phyloP scores from a whole-genome alignment of 2,888 invertebrate genomes.

The Polyommatus iphigenia region DNA sequence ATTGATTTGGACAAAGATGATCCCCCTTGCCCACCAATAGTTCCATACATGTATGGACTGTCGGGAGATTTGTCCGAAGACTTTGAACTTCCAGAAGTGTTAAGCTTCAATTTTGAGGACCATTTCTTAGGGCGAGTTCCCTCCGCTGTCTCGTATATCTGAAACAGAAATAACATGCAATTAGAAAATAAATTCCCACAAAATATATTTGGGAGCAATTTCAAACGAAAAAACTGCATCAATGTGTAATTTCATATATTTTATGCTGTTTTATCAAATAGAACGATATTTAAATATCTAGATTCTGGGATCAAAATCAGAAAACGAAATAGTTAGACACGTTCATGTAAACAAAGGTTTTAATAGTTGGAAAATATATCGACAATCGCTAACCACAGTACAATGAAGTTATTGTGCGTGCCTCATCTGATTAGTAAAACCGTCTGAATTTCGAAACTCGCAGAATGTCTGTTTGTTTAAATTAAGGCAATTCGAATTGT shows the following conservation, averaged over 20 bases:
- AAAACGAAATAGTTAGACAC: background rate
- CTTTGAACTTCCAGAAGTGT: slow-evolving; percentile 70
- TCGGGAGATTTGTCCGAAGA: slow-evolving; percentile 73
- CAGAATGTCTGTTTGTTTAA: slow-evolving; percentile 38
- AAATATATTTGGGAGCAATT: background rate
- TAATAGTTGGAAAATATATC: background rate
- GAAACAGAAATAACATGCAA: slow-evolving; percentile 50
- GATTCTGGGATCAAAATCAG: background rate
- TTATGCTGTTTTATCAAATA: too few species aligned
- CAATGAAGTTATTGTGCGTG: slow-evolving; percentile 41
- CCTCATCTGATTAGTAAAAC: slow-evolving; percentile 43
- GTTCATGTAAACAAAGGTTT: background rate
- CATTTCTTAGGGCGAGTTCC: slow-evolving; percentile 83
- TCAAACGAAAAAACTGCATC: too few species aligned
- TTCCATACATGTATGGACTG: slow-evolving; percentile 73
- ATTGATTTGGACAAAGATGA: slow-evolving; percentile 90
- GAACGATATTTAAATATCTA: too few species aligned
- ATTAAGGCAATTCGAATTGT: slow-evolving; percentile 38
- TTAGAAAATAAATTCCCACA: background rate
- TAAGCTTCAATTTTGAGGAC: slow-evolving; percentile 85
- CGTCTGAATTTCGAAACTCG: slow-evolving; percentile 46
- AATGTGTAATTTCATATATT: too few species aligned
- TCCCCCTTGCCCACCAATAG: slow-evolving; percentile 81
- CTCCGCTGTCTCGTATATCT: slow-evolving; percentile 77
- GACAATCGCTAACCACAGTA: slow-evolving; percentile 1